Conservation (phyloP, 2,888 invertebrate genomes). For the Elegia similella region DNA sequence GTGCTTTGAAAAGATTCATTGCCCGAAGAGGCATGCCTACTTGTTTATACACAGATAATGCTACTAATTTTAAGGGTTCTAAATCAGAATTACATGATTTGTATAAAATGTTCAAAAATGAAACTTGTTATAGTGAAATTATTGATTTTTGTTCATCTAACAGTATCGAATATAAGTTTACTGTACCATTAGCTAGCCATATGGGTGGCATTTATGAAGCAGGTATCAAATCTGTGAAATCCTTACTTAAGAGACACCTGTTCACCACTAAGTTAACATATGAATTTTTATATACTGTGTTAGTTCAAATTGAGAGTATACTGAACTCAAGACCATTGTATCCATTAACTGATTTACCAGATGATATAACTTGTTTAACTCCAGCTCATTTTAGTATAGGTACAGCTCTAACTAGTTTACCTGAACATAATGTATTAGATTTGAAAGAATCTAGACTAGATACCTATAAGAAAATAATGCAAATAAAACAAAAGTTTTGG, state of each 20-base stretch:
- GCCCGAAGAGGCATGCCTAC: conserved; percentile 18
- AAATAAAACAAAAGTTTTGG: conserved; percentile 18
- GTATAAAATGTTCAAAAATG: too few relatives aligned
- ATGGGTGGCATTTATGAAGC: conserved; percentile 18
- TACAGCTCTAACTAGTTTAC: conserved; percentile 15
- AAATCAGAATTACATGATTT: conserved; percentile 8
- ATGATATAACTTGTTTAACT: conserved; percentile 6
- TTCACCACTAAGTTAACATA: conserved; percentile 12
- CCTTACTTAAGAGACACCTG: background rate
- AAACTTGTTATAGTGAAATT: too few relatives aligned
- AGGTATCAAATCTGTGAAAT: conserved; percentile 17
- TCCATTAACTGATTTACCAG: conserved; percentile 11
- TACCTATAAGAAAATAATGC: background rate
- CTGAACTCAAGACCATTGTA: background rate
- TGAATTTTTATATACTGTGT: conserved; percentile 10
- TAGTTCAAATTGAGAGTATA: background rate
- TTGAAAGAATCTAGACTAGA: conserved; percentile 3
- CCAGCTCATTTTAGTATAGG: conserved; percentile 20
- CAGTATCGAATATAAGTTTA: conserved; percentile 12
- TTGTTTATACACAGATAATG: conserved; percentile 20
- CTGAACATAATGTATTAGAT: conserved; percentile 17
- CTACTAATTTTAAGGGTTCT: conserved; percentile 19
- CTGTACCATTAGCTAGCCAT: conserved; percentile 14
- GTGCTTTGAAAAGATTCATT: conserved; percentile 19
- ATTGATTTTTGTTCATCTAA: too few relatives aligned